Evolutionary conservation across 2,797 vertebrate species (phyloP), one percentile per base, ranked within the genome.

Genomic region (Melanogrammus aeglefinus): DNA sequence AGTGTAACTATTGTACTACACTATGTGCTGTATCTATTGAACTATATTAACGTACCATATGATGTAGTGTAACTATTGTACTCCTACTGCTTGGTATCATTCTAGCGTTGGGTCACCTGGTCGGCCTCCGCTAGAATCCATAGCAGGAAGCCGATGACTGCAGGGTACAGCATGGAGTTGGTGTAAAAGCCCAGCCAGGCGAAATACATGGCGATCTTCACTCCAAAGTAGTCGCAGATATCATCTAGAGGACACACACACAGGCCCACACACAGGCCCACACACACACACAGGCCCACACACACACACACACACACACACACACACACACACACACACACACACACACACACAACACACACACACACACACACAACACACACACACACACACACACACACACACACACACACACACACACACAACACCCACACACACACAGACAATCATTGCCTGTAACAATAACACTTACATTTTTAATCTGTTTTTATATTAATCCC

Each of bases 101-200:
- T 21, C n/a, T 3, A 36, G 12, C 6, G 72, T 44, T 2, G 29
- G 21, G 18, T 18, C 86, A 98, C 97, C 96, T 97, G 96, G 83
- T 98, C 96, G 0, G 94, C 94, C 83, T 97, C 96, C 0, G 96
- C 96, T 74, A 97, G 94, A 7, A 95, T 95, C 93, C 97, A 98
- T n/a, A 98, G 95, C 80, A 97, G 93, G 51, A 97, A 96, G 80
- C 97, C 97, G 0, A 98, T 95, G 72, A 97, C 95, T 0, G 97
- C 97, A 0, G 97, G 97, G 81, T 98, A 98, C 36, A 98, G 94
- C 96, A 98, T 96, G 57, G 96, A 96, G 0, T 96, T 97, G 2
- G 97, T 98, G 90, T 98, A 98, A 90, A 97, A 98, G 1, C 97
- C 97, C 82, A 98, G 82, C 97, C 97, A 98, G 83, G 97, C 96